phyloP scores from a whole-genome alignment of 2,113 vertebrate genomes.

The Bubo scandiacus region DNA sequence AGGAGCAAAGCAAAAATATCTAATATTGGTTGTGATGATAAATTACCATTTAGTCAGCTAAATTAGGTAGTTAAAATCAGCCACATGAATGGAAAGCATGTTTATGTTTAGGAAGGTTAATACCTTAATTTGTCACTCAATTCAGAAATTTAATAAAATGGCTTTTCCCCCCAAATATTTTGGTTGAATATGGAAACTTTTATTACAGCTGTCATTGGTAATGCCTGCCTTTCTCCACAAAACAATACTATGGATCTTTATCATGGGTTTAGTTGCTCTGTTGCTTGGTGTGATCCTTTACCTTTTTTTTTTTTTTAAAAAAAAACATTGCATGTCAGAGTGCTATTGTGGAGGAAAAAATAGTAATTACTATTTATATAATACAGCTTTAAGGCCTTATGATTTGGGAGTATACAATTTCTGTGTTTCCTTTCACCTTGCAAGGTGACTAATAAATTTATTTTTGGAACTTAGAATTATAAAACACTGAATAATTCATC shows the following conservation, averaged over 20 bases:
- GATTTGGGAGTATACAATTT: neutral
- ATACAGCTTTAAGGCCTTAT: neutral
- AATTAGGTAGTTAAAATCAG: neutral
- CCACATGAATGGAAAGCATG: neutral
- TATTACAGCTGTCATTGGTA: neutral
- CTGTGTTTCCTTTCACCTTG: neutral
- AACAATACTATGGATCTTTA: neutral
- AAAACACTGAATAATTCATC: neutral
- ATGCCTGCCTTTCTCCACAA: neutral
- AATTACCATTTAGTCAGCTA: neutral
- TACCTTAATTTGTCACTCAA: neutral
- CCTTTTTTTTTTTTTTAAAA: neutral
- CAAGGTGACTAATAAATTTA: neutral
- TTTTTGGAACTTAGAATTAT: neutral
- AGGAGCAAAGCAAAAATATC: neutral
- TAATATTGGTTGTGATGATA: neutral
- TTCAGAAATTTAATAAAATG: neutral
- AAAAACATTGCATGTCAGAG: neutral
- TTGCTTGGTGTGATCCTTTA: neutral
- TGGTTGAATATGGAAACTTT: neutral
- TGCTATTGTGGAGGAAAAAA: neutral
- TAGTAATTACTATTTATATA: neutral
- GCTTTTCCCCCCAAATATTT: neutral
- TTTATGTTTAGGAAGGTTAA: neutral
- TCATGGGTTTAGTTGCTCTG: neutral